Base-by-base conservation (phyloP, 2,113 vertebrate genomes). In the Brachionichthys hirsutus region DNA sequence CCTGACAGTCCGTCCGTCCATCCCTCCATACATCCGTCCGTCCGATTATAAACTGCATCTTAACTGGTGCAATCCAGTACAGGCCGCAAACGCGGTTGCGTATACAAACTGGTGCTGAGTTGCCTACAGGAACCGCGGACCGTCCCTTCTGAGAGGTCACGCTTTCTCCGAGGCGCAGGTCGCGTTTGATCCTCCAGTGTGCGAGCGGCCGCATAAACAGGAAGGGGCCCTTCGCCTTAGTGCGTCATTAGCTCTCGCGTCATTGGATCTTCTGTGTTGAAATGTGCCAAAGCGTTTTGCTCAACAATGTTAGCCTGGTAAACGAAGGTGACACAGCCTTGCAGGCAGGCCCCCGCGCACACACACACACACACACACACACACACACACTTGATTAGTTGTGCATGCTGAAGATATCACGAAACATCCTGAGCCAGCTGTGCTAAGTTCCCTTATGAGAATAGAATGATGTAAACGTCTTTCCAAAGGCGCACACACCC, bases 181-280 rank as follows among this genome's bases (percentile, higher is more conserved):
- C 56, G 54, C 14, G 70, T 81, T 86, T 85, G 80, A 87, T 86
- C 87, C 74, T 83, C 40, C 49, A 49, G 68, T 16, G 35, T 55
- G 68, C 50, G 20, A 83, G 80, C 48, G 70, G 70, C 55, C 42
- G 62, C 78, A 81, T 86, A 89, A 87, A 89, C 87, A 89, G 87
- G 87, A 89, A 86, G 84, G 54, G 87, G 84, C 87, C 80, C 78
- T 36, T 57, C 19, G 13, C 81, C 77, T 67, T 61, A 81, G 81
- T 84, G 80, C 85, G 84, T 87, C 87, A 89, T 69, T 66, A 40
- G 62, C 71, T 67, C 78, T 76, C 41, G 6, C 82, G 83, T 84
- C 85, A 82, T 61, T 34, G 70, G 67, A 76, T 86, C 73, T 62
- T 78, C 69, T 84, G 78, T 77, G 76, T 62, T 78, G 75, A 83